phyloP scores from a whole-genome alignment of 2,797 vertebrate species.

The Australoheros facetus region DNA sequence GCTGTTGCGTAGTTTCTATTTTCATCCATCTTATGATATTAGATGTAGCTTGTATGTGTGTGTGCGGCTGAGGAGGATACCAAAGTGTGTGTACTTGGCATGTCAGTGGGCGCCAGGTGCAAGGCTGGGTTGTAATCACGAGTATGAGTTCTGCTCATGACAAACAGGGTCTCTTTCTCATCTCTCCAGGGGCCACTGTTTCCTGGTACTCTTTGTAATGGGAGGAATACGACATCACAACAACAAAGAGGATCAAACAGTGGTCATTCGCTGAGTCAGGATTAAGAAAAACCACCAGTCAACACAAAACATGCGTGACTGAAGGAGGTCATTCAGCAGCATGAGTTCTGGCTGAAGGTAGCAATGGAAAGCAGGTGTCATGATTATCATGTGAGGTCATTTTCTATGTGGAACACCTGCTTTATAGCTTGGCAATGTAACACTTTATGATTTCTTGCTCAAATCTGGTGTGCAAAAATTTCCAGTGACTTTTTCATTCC shows the following conservation, averaged over 20 bases:
- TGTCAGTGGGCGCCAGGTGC: slow-evolving; percentile 73
- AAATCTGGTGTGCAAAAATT: background rate
- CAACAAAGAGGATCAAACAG: slow-evolving; percentile 72
- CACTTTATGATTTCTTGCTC: background rate
- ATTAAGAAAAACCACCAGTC: slow-evolving; percentile 63
- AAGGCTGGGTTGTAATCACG: slow-evolving; percentile 70
- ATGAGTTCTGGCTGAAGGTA: background rate
- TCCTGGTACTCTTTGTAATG: slow-evolving; percentile 78
- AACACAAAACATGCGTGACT: slow-evolving; percentile 57
- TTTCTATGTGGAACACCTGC: background rate
- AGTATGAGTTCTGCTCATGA: slow-evolving; percentile 69
- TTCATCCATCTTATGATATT: slow-evolving; percentile 4
- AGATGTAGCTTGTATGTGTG: slow-evolving; percentile 9
- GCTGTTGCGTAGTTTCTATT: background rate
- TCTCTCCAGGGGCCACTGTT: slow-evolving; percentile 68
- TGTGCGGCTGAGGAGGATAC: background rate
- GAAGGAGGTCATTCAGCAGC: slow-evolving; percentile 10
- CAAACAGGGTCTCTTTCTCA: slow-evolving; percentile 75
- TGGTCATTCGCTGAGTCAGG: slow-evolving; percentile 74
- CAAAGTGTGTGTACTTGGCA: slow-evolving; percentile 60
- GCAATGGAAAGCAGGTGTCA: background rate
- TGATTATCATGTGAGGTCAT: background rate
- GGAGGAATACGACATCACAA: slow-evolving; percentile 75
- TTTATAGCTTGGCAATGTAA: background rate
- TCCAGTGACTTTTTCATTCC: slow-evolving; percentile 7